phyloP scores from a whole-genome alignment of 2,113 vertebrate species.

The Scomber colias region DNA sequence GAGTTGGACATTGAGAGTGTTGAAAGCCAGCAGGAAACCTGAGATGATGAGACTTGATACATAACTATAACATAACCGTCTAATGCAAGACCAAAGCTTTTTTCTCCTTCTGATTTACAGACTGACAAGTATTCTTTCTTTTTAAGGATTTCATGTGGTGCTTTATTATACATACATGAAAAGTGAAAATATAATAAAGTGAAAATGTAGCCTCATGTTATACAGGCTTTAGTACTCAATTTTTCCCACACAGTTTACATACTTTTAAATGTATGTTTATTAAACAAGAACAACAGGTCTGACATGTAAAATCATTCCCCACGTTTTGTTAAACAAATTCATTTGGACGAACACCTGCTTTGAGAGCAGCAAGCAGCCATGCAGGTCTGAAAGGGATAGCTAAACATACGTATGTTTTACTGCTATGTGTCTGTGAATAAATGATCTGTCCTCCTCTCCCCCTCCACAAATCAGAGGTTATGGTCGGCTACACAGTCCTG shows the following conservation, averaged over 20 bases:
- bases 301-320: conserved; percentile 40
- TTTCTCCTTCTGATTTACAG: conserved; percentile 13
- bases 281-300: not conserved
- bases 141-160: no score
- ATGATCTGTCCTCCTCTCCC: not conserved
- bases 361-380: not conserved
- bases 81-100: not conserved
- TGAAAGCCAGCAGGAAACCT: conserved; percentile 69
- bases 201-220: not conserved
- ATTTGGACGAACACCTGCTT: not conserved
- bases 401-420: no score
- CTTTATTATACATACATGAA: no score
- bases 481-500: not conserved
- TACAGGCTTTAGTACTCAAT: not conserved
- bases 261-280: not conserved
- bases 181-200: no score
- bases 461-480: conserved; percentile 39
- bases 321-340: conserved; percentile 65
- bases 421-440: not conserved
- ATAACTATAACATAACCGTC: conserved; percentile 13
- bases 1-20: conserved; percentile 55
- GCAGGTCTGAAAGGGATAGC: not conserved
- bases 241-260: not conserved
- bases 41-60: conserved; percentile 69
- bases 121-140: not conserved